Conservation (phyloP, 1,140 invertebrate genomes). For the Drosophila orosa region DNA sequence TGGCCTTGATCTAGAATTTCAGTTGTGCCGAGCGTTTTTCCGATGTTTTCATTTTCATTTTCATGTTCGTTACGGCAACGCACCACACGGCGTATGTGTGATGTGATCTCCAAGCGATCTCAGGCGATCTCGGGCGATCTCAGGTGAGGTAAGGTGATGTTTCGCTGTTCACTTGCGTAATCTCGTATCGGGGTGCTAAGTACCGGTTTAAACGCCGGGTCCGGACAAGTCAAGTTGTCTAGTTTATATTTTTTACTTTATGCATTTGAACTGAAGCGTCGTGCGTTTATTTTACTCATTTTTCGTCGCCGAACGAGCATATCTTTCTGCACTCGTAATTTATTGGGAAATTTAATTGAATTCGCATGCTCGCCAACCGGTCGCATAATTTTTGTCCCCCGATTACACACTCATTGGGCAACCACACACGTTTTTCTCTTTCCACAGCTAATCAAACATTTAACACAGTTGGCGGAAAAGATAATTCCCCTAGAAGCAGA, state of each 20-base stretch:
- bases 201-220: constrained; percentile 67
- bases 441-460: constrained; percentile 6
- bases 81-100: constrained; percentile 53
- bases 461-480: constrained; percentile 13
- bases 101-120: constrained; percentile 37
- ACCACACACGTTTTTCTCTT: constrained; percentile 17
- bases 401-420: constrained; percentile 55
- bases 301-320: constrained; percentile 13
- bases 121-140: constrained; percentile 28
- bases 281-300: constrained; percentile 38
- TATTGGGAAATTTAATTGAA: constrained; percentile 80
- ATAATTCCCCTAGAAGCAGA: constrained; percentile 2
- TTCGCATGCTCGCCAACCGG: constrained; percentile 67
- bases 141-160: constrained; percentile 42
- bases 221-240: constrained; percentile 65
- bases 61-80: constrained; percentile 6
- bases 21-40: constrained; percentile 54
- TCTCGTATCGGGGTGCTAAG: constrained; percentile 61
- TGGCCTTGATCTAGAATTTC: constrained; percentile 80
- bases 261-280: constrained; percentile 64
- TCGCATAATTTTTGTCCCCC: constrained; percentile 57
- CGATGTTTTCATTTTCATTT: constrained; percentile 68
- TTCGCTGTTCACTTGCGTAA: constrained; percentile 61
- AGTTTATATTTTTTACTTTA: constrained; percentile 46
- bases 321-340: constrained; percentile 70